phyloP scores from a whole-genome alignment of 2,888 invertebrate species.

The Gasteruption jaculator region DNA sequence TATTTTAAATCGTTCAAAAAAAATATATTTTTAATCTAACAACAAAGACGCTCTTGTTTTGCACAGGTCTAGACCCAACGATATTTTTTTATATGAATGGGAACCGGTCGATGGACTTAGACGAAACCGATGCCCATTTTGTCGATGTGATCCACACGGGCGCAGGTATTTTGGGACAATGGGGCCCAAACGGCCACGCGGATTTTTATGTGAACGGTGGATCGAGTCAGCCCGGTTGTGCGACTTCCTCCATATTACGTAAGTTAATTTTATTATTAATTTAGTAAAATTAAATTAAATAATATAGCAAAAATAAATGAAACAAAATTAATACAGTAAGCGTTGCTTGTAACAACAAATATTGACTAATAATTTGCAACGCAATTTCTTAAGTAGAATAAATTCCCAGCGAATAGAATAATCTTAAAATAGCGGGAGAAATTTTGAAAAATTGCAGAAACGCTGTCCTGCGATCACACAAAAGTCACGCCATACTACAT shows the following conservation, averaged over 20 bases:
- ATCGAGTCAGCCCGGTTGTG: slow-evolving; percentile 83
- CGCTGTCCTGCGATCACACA: slow-evolving; percentile 83
- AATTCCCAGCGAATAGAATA: not conserved
- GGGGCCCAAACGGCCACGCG: slow-evolving; percentile 85
- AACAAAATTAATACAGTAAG: too few relatives aligned
- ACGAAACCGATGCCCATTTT: slow-evolving; percentile 75
- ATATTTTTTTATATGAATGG: slow-evolving; percentile 79
- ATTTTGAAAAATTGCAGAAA: slow-evolving; percentile 58
- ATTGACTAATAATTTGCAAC: too few relatives aligned
- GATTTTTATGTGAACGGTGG: slow-evolving; percentile 88
- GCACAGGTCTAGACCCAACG: slow-evolving; percentile 79
- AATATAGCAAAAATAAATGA: not conserved
- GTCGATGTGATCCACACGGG: slow-evolving; percentile 83
- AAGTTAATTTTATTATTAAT: slow-evolving; percentile 46
- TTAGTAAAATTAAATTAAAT: not conserved
- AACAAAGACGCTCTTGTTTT: slow-evolving; percentile 24
- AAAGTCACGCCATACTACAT: slow-evolving; percentile 89
- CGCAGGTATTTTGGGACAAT: slow-evolving; percentile 82
- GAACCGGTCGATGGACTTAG: slow-evolving; percentile 75
- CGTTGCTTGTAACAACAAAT: too few relatives aligned
- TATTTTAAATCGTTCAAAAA: slow-evolving; percentile 16
- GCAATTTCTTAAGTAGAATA: too few relatives aligned
- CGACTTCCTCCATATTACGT: slow-evolving; percentile 78
- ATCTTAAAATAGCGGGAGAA: not conserved
- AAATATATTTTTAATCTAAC: slow-evolving; percentile 17